phyloP scores from a whole-genome alignment of 1,140 invertebrate species.

The Tenebrio molitor region DNA sequence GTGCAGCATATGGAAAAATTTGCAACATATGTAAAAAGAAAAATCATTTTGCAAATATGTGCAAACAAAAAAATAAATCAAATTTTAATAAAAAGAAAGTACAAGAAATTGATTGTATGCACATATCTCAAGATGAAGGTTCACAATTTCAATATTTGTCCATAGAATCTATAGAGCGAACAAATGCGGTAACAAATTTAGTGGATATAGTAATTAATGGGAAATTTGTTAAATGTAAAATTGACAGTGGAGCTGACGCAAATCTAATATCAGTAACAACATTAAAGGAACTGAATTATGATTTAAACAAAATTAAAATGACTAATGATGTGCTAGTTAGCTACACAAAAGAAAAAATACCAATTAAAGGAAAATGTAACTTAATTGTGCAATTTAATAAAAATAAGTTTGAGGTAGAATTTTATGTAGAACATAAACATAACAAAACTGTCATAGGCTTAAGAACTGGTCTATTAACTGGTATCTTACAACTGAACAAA shows the following conservation, averaged over 20 bases:
- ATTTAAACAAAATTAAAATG: background rate
- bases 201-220: constrained; percentile 12
- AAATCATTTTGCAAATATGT: constrained; percentile 25
- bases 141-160: constrained; percentile 5
- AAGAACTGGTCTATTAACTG: constrained; percentile 18
- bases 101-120: constrained; percentile 27
- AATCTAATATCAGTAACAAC: constrained; percentile 23
- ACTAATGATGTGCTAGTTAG: too few relatives aligned
- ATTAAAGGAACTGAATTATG: background rate
- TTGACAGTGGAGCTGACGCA: constrained; percentile 20
- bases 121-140: background rate
- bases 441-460: constrained; percentile 39
- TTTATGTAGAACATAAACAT: constrained; percentile 20
- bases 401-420: too few relatives aligned
- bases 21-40: constrained; percentile 2
- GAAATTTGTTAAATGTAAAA: constrained; percentile 23
- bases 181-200: background rate
- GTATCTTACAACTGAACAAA: too few relatives aligned
- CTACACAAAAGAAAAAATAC: too few relatives aligned
- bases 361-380: too few relatives aligned
- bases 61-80: constrained; percentile 1
- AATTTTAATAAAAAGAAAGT: background rate
- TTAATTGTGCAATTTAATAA: too few relatives aligned
- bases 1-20: constrained; percentile 1
- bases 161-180: constrained; percentile 9